Evolutionary conservation across 2,888 invertebrate genomes (phyloP), one percentile per base, ranked within the genome.

Genomic region (Ophion slaviceki): DNA sequence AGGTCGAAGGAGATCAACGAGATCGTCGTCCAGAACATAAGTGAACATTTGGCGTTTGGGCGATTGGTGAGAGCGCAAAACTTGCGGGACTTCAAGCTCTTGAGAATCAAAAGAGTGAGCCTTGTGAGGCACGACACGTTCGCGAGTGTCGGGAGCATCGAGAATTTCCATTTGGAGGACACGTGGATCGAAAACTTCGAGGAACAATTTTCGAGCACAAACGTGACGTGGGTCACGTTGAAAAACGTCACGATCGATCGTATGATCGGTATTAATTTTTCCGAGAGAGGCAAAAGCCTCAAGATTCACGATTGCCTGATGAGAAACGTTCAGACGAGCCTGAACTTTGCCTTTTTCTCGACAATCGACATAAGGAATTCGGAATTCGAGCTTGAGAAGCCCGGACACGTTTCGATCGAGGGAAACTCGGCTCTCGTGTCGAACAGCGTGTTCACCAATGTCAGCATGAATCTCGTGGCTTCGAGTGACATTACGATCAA

Each of bases 1-100:
- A 88, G 89, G 8, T 87, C 91, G 0, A 86, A 8, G 0, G 20
- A 68, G 5, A 86, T 92, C 7, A 78, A 86, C 17, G 89, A 90
- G 17, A 85, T 92, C 11, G 77, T 85, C 40, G 85, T 92, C 8
- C 89, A 89, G 32, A 92, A 92, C 77, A 90, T 92, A 68, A 90
- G 87, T 20, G 86, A 79, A 0, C 84, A 17, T 5, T 71, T 92
- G n/a, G 84, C 64, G 14, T 88, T 92, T 14, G 88, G 89, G 0
- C 82, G 89, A 5, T 88, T 86, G 40, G 68, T 89, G 1, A 74
- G 85, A 4, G 81, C 90, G 8, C 86, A 40, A 20, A 76, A 24
- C 10, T 68, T 92, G 32, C 87, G 86, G 1, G 57, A 57, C 1
- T 74, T 92, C 7, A 86, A 81, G n/a, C 64, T 92, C 2, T 80